Conservation (phyloP, 2,888 invertebrate genomes). For the Stenodera caucasica region DNA sequence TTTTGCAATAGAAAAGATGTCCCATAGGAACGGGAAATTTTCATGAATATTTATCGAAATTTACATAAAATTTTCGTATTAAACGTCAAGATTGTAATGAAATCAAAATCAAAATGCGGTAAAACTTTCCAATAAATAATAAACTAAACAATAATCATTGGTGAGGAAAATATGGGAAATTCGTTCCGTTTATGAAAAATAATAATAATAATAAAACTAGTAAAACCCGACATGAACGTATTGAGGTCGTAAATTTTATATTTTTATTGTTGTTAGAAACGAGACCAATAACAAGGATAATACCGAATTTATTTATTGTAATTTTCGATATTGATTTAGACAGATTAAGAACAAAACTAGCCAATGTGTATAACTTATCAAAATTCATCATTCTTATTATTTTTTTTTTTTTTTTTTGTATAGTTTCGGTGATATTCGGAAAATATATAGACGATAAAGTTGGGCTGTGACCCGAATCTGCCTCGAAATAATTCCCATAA, state of each 20-base stretch:
- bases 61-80: slow-evolving; percentile 1
- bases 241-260: slow-evolving; percentile 20
- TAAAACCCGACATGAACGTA: slow-evolving; percentile 21
- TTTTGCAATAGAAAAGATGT: no score
- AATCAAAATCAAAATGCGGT: slow-evolving; percentile 6
- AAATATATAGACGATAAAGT: no score
- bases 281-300: not conserved
- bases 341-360: slow-evolving; percentile 14
- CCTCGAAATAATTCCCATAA: slow-evolving; percentile 18
- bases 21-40: not conserved
- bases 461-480: slow-evolving; percentile 11
- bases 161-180: no score
- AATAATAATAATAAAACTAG: not conserved
- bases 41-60: slow-evolving; percentile 13
- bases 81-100: not conserved
- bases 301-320: slow-evolving; percentile 18
- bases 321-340: slow-evolving; percentile 17
- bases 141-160: no score
- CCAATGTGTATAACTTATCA: not conserved
- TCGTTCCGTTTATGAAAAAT: slow-evolving; percentile 15
- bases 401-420: no score
- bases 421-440: no score
- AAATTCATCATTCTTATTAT: no score
- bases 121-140: not conserved
- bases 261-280: no score